Conservation (phyloP, 2,113 vertebrate species). For the Dipodomys spectabilis region DNA sequence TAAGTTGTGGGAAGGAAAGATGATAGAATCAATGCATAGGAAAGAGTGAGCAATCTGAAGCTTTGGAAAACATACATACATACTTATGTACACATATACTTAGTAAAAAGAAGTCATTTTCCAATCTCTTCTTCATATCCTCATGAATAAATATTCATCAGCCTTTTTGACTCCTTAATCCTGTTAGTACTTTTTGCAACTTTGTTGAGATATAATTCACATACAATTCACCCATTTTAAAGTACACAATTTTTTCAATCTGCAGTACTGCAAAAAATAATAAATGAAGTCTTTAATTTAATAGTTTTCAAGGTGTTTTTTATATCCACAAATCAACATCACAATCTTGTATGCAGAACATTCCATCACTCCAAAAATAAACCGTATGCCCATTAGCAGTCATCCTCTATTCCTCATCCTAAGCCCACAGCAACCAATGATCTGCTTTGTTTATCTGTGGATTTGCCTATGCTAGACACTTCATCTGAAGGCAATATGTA, state of each 20-base stretch:
- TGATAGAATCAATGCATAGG: neutral
- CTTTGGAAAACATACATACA: neutral
- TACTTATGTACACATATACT: no score
- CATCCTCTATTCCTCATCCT: neutral
- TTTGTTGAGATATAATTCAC: neutral
- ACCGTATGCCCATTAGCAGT: neutral
- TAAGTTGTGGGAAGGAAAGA: neutral
- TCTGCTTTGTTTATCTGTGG: no score
- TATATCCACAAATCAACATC: conserved; percentile 4
- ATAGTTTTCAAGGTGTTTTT: neutral
- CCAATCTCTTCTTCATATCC: neutral
- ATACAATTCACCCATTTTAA: neutral
- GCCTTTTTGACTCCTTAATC: neutral
- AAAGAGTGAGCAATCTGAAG: neutral
- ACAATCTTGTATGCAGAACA: neutral
- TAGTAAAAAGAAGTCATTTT: neutral
- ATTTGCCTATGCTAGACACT: no score
- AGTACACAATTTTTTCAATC: neutral
- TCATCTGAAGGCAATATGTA: neutral
- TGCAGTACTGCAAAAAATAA: no score
- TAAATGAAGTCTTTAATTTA: neutral
- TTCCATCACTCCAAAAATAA: neutral
- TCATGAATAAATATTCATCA: neutral
- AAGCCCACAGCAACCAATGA: neutral
- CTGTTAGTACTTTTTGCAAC: neutral